Evolutionary conservation across 2,113 vertebrate genomes (phyloP).

Genomic region (Clupea harengus): DNA sequence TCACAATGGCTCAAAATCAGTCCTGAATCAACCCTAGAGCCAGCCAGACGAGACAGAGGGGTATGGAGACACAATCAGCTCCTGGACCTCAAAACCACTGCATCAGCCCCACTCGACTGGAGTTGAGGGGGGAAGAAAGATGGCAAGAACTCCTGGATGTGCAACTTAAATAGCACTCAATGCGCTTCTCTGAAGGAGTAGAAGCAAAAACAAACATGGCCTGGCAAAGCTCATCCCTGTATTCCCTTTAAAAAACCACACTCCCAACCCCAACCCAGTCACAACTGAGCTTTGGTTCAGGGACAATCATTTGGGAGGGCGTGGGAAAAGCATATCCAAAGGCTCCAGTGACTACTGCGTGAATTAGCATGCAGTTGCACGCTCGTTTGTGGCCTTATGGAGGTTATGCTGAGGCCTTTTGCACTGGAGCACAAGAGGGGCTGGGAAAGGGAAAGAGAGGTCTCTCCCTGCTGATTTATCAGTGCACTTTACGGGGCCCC

Average conservation of each 20-base stretch:
- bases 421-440: neutral
- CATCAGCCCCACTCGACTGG: neutral
- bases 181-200: neutral
- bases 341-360: neutral
- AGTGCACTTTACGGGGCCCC: neutral
- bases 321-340: neutral
- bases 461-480: slow-evolving; percentile 4
- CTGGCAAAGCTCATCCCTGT: slow-evolving; percentile 12
- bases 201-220: slow-evolving; percentile 6
- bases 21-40: neutral
- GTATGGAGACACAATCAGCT: neutral
- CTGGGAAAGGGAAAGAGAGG: neutral
- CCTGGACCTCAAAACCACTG: neutral
- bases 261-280: neutral
- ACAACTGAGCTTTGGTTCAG: neutral
- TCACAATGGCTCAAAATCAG: neutral
- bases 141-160: neutral
- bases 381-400: neutral
- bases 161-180: neutral
- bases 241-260: neutral
- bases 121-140: neutral
- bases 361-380: neutral
- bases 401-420: neutral
- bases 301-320: neutral
- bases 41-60: neutral